Conservation (phyloP, 1,140 invertebrate genomes). For the Leptinotarsa defecta region DNA sequence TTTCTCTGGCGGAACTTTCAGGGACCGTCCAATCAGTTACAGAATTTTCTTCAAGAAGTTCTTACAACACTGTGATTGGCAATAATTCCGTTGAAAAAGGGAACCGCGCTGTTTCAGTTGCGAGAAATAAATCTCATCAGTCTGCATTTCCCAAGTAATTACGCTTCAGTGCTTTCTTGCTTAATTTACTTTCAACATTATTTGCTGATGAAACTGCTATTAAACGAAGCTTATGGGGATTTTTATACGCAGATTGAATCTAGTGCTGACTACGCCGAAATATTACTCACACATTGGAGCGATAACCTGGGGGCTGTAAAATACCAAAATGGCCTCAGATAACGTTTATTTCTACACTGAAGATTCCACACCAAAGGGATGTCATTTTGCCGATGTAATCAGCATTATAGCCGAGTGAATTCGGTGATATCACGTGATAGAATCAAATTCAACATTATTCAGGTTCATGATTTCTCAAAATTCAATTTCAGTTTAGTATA, state of each 20-base stretch:
- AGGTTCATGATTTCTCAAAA: too few species aligned
- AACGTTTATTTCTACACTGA: background rate
- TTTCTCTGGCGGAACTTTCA: too few species aligned
- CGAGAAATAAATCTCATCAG: conserved; percentile 10
- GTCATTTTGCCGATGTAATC: background rate
- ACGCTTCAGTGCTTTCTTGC: conserved; percentile 5
- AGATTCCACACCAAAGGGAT: background rate
- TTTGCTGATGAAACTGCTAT: conserved; percentile 24
- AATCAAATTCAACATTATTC: too few species aligned
- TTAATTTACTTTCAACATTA: conserved; percentile 27
- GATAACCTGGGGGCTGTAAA: conserved; percentile 21
- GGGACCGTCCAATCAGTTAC: too few species aligned
- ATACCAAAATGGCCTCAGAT: conserved; percentile 13
- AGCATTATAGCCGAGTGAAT: background rate
- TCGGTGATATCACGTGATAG: too few species aligned
- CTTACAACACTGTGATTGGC: background rate
- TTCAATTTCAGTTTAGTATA: too few species aligned
- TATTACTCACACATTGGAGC: conserved; percentile 24
- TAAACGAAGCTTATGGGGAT: conserved; percentile 22
- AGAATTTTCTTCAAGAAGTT: too few species aligned
- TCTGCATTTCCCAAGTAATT: conserved; percentile 7
- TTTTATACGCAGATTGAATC: conserved; percentile 28
- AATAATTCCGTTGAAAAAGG: background rate
- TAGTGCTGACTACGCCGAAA: conserved; percentile 21
- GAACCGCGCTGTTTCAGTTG: background rate